phyloP scores from a whole-genome alignment of 2,888 invertebrate genomes.

The Bembecia ichneumoniformis region DNA sequence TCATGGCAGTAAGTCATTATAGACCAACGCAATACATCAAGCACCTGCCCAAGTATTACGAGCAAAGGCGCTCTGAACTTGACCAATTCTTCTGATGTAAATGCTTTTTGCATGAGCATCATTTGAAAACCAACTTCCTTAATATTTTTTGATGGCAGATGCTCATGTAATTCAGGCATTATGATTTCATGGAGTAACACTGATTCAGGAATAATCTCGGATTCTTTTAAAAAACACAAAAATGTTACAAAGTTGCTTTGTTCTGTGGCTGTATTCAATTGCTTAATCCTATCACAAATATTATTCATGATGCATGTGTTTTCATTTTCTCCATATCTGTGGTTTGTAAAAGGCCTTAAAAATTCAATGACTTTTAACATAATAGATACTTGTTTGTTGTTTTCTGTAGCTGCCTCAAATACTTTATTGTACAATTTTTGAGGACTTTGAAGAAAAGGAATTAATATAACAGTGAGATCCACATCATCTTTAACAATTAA shows the following conservation, averaged over 20 bases:
- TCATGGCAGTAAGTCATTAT: constrained; percentile 31
- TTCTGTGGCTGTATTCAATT: constrained; percentile 27
- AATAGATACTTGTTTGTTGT: constrained; percentile 36
- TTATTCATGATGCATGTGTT: constrained; percentile 40
- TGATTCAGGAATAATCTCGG: constrained; percentile 29
- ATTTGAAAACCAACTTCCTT: constrained; percentile 31
- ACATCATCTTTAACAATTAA: constrained; percentile 30
- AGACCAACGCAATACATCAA: constrained; percentile 48
- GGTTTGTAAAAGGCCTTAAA: constrained; percentile 36
- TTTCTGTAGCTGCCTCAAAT: constrained; percentile 42
- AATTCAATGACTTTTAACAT: constrained; percentile 44
- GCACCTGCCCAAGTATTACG: constrained; percentile 50
- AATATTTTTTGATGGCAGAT: constrained; percentile 32
- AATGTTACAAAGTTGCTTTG: constrained; percentile 40
- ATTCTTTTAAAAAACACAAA: constrained; percentile 33
- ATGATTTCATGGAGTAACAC: constrained; percentile 44
- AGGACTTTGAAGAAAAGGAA: constrained; percentile 51
- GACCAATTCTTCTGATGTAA: constrained; percentile 31
- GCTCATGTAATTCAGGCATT: constrained; percentile 51
- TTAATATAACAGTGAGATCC: constrained; percentile 37
- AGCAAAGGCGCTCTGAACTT: constrained; percentile 51
- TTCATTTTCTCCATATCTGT: constrained; percentile 44
- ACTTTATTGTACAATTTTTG: constrained; percentile 38
- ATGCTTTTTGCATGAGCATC: constrained; percentile 33
- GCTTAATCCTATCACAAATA: constrained; percentile 26